A percentile compares a stretch with the other conserved stretches of the same genome.
Conservation (phyloP, 2,888 invertebrate genomes). For the Callimorpha dominula region DNA sequence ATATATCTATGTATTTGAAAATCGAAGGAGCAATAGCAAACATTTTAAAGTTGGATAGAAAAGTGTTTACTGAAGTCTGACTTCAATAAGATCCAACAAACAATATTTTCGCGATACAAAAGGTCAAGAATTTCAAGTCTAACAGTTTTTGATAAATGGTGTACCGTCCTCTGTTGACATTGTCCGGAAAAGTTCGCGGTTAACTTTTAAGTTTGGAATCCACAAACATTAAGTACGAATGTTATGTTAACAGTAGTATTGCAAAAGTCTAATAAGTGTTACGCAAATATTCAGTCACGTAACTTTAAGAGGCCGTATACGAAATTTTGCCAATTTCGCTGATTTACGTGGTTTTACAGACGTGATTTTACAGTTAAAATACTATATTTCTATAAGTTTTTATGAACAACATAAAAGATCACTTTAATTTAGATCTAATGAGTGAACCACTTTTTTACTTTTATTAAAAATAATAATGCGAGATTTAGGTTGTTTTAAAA, state of each 20-base stretch:
- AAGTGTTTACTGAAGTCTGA: not conserved
- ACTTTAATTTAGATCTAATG: too few relatives aligned
- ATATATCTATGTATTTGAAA: not conserved
- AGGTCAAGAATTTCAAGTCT: not conserved
- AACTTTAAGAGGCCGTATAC: not conserved
- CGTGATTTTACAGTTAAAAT: too few relatives aligned
- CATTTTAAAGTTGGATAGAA: not conserved
- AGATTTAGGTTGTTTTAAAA: too few relatives aligned
- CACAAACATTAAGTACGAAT: not conserved
- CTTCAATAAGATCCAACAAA: not conserved
- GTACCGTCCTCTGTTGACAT: not conserved
- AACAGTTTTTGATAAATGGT: not conserved
- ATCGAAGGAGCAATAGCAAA: not conserved
- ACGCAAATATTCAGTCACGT: not conserved
- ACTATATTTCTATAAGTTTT: too few relatives aligned
- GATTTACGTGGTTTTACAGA: too few relatives aligned
- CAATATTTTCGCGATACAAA: not conserved
- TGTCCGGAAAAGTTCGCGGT: not conserved
- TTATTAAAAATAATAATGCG: too few relatives aligned
- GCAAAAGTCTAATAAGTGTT: not conserved
- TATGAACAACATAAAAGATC: too few relatives aligned
- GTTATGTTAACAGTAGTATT: not conserved
- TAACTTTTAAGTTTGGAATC: not conserved
- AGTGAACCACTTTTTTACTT: too few relatives aligned
- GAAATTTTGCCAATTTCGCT: too few relatives aligned